phyloP scores from a whole-genome alignment of 2,113 vertebrate genomes.

The Psettodes erumei region DNA sequence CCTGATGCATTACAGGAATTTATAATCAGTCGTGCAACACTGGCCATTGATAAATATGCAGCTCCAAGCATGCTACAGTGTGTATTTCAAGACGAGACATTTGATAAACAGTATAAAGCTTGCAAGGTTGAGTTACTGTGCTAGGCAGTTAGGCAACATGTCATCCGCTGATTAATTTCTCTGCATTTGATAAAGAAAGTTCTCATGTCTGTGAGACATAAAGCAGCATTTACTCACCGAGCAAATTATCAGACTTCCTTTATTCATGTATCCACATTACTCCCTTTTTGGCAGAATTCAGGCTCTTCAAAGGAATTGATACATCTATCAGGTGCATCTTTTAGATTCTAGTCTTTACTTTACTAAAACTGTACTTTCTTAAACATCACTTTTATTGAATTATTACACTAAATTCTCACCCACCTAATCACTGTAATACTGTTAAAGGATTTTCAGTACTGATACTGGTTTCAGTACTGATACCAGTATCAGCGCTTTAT shows the following conservation, averaged over 20 bases:
- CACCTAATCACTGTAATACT: not conserved
- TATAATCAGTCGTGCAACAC: slow-evolving; percentile 60
- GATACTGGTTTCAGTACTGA: too few species aligned
- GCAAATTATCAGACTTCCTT: slow-evolving; percentile 3
- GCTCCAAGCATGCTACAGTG: slow-evolving; percentile 28
- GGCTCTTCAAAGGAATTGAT: not conserved
- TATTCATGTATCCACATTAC: not conserved
- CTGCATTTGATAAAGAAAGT: slow-evolving; percentile 18
- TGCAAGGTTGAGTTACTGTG: slow-evolving; percentile 48
- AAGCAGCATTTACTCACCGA: not conserved
- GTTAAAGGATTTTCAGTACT: too few species aligned
- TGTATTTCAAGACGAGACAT: slow-evolving; percentile 34
- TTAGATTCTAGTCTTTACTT: not conserved
- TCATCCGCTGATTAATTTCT: slow-evolving; percentile 64
- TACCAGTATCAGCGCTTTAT: too few species aligned
- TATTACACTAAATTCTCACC: not conserved
- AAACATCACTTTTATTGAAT: not conserved
- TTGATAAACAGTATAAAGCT: slow-evolving; percentile 56
- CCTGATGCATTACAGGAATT: slow-evolving; percentile 67
- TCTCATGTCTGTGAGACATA: slow-evolving; percentile 7
- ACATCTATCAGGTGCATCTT: not conserved
- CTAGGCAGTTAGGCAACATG: slow-evolving; percentile 41
- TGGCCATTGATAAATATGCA: slow-evolving; percentile 64
- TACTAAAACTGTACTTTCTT: not conserved
- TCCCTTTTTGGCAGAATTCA: not conserved